These are phyloP conservation scores for Drosophila picticornis DNA, from an alignment of 2,888 invertebrate genomes.

Conservation along the genomic window DNA sequence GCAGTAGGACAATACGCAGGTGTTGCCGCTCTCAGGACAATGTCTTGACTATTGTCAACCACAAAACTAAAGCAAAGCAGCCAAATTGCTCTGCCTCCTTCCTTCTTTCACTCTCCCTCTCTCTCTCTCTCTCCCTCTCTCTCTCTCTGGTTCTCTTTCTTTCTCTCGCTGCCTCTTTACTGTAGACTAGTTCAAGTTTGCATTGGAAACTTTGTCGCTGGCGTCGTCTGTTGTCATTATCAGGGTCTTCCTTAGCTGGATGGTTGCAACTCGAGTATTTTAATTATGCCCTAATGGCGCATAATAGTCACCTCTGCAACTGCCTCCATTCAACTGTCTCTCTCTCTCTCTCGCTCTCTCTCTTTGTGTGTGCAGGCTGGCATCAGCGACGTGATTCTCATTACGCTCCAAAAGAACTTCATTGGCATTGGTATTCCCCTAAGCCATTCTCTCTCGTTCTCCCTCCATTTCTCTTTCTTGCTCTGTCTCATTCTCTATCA, in stretches of 20 bases:
- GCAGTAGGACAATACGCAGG: neutral
- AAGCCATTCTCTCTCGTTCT: slow-evolving; percentile 4
- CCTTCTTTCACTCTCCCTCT: neutral
- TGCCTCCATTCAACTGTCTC: neutral
- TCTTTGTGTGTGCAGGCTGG: slow-evolving; percentile 7
- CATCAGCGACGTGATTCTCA: slow-evolving; percentile 38
- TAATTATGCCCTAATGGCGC: slow-evolving; percentile 84
- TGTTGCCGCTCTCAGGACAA: slow-evolving; percentile 38
- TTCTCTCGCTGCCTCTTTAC: neutral
- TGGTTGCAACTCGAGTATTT: slow-evolving; percentile 78
- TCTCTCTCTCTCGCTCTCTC: neutral
- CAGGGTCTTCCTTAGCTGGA: slow-evolving; percentile 38
- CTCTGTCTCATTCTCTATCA: slow-evolving; percentile 11
- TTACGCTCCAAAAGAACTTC: slow-evolving; percentile 58
- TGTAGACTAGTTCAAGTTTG: neutral
- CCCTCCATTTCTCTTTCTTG: neutral
- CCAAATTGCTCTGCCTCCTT: neutral
- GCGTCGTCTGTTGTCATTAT: slow-evolving; percentile 45
- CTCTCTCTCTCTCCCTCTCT: neutral
- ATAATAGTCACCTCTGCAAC: slow-evolving; percentile 72
- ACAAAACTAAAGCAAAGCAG: slow-evolving; percentile 32
- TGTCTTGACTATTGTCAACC: slow-evolving; percentile 34
- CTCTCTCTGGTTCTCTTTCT: too few species aligned
- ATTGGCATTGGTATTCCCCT: slow-evolving; percentile 45
- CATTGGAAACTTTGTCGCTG: slow-evolving; percentile 43